Base-by-base conservation (phyloP, 2,888 invertebrate species). In the Drosophila algonquin region DNA sequence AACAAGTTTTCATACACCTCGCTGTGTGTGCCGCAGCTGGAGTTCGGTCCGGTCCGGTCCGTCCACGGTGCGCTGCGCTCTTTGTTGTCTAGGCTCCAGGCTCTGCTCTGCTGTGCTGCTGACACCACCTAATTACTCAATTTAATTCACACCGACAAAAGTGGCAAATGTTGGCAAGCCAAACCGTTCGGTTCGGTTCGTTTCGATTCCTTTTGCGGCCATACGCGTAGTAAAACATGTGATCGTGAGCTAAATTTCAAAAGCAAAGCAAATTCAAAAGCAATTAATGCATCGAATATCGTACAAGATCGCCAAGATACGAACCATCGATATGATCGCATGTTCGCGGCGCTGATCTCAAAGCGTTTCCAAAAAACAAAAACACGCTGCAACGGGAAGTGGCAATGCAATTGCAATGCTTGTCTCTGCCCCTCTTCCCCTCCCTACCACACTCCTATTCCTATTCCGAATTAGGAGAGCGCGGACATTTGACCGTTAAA, bases 221-320 rank as follows among this genome's bases (percentile, higher is more conserved):
- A 8, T n/a, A 1, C n/a, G 2, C 40, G 40, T 40, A 2, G 14
- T 40, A 32, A 69, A 59, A 59, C 75, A 61, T 51, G 59, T 82
- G 86, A 86, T 87, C 85, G 80, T 86, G 88, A 88, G 56, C 86
- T 63, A 83, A 76, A 88, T 86, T 73, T 60, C 62, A 76, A n/a
- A 54, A 45, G 35, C 32, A 45, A 21, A 54, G 55, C 69, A 50
- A 72, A 40, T 27, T 32, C 52, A 63, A 79, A 68, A 71, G 63
- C 61, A 70, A 79, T 74, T 74, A 82, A 82, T 77, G 74, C 79
- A 65, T 57, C n/a, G 67, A 53, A 81, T 75, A 76, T 78, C 81
- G 82, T 77, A 81, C 82, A 81, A 81, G 81, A 86, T 83, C 75
- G 70, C 53, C 62, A 40, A 40, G 14, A 56, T 18, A 56, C 63